Conservation (phyloP, 2,888 invertebrate genomes). For the Bruchidius siliquastri region DNA sequence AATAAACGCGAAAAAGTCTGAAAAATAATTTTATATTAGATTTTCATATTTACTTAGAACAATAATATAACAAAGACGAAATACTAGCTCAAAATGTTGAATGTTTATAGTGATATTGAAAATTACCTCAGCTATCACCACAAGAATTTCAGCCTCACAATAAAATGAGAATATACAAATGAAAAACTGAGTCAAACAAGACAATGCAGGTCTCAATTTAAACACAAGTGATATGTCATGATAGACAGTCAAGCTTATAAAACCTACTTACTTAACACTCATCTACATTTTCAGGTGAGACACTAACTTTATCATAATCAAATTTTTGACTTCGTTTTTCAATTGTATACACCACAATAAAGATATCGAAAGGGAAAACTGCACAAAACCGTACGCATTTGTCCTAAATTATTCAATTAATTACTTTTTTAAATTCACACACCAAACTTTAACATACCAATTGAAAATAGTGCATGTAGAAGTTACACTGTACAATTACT, state of each 20-base stretch:
- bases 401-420: neutral
- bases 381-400: neutral
- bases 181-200: neutral
- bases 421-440: neutral
- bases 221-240: neutral
- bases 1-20: too few species aligned
- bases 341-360: neutral
- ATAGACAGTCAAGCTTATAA: neutral
- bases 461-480: neutral
- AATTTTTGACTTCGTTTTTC: neutral
- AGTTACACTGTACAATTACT: neutral
- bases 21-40: too few species aligned
- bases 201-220: neutral
- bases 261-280: neutral
- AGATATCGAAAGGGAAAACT: neutral
- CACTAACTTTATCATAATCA: too few species aligned
- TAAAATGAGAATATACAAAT: neutral
- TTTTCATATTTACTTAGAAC: too few species aligned
- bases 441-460: neutral
- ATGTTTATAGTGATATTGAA: too few species aligned
- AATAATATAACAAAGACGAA: too few species aligned
- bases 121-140: neutral
- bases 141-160: neutral
- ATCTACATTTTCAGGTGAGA: neutral
- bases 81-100: too few species aligned